Conservation (phyloP, 2,888 invertebrate species). For the Eupelmus urozonus region DNA sequence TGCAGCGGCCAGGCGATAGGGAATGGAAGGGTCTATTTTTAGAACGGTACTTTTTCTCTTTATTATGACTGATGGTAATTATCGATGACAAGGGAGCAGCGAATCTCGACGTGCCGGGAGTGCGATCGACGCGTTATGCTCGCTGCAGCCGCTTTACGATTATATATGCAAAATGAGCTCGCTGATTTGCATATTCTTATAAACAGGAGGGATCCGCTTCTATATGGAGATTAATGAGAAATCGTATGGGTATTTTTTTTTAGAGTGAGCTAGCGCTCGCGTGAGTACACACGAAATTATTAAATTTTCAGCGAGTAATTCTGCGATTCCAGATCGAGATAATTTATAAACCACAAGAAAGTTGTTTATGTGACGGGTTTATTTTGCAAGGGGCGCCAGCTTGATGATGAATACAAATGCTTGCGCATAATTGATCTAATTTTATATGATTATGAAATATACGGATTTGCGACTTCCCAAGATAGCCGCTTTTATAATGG, state of each 20-base stretch:
- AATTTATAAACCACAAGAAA: conserved; percentile 16
- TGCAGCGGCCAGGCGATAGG: not conserved
- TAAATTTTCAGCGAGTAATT: not conserved
- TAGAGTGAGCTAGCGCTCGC: not conserved
- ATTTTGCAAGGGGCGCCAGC: conserved; percentile 21
- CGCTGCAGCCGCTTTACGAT: conserved; percentile 10
- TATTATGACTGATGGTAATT: conserved; percentile 46
- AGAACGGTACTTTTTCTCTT: conserved; percentile 26
- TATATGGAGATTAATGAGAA: conserved; percentile 39
- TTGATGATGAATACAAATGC: no score
- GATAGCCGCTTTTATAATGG: no score
- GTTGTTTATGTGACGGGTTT: conserved; percentile 9
- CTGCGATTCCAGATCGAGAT: conserved; percentile 7
- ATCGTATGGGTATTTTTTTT: conserved; percentile 23
- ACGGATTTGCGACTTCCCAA: no score
- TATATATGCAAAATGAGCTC: conserved; percentile 47
- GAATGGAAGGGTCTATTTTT: conserved; percentile 43
- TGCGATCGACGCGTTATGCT: not conserved
- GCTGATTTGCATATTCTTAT: conserved; percentile 43
- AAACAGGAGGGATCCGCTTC: conserved; percentile 29
- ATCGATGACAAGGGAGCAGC: conserved; percentile 39
- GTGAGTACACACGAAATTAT: conserved; percentile 29
- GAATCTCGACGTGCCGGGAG: conserved; percentile 21
- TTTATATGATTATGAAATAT: no score
- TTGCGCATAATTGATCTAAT: no score